These are phyloP conservation scores for Camelus bactrianus DNA, from an alignment of 2,113 vertebrate species.

Conservation along the genomic window DNA sequence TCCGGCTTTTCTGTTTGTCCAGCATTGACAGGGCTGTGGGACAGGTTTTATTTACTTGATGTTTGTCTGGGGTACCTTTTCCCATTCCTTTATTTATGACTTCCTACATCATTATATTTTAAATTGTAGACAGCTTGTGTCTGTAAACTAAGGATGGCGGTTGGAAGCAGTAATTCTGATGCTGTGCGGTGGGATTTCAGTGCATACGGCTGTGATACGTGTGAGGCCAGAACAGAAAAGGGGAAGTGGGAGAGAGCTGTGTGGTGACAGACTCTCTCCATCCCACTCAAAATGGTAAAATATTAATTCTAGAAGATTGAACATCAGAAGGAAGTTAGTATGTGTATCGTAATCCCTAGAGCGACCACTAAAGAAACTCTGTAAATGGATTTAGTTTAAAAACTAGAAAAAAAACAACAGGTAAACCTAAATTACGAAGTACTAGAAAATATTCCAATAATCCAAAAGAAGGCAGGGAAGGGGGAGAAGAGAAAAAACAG, in stretches of 20 bases:
- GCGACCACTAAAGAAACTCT: not conserved
- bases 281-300: no score
- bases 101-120: not conserved
- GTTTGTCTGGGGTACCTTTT: not conserved
- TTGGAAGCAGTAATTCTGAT: not conserved
- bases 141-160: not conserved
- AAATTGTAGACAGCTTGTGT: not conserved
- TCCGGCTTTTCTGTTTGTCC: not conserved
- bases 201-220: rapidly evolving
- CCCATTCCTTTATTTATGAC: not conserved
- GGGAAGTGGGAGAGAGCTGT: rapidly evolving
- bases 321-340: not conserved
- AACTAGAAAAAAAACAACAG: not conserved
- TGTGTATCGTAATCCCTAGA: not conserved
- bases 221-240: rapidly evolving
- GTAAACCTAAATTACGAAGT: not conserved
- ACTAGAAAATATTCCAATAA: not conserved
- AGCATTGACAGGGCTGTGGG: not conserved
- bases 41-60: not conserved
- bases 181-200: not conserved
- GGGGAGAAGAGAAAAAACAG: not conserved
- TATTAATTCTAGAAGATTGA: not conserved
- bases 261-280: rapidly evolving
- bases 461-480: not conserved
- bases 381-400: not conserved